Evolutionary conservation across 1,140 invertebrate species (phyloP).

Genomic region (Drosophila subpulchrella): DNA sequence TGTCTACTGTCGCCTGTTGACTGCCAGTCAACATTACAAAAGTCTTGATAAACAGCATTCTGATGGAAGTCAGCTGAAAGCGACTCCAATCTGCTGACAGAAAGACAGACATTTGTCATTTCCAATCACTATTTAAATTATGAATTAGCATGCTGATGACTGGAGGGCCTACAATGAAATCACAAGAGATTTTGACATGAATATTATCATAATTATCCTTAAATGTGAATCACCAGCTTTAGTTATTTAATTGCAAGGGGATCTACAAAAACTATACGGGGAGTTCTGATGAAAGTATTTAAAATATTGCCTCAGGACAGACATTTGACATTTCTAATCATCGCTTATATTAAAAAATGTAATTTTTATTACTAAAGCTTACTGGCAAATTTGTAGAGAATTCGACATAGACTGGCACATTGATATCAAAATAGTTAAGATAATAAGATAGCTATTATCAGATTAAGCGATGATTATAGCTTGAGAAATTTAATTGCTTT

Average conservation of each 20-base stretch:
- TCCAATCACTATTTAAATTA: conserved; percentile 22
- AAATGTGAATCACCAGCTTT: background rate
- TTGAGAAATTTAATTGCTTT: background rate
- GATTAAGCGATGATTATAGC: background rate
- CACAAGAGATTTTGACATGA: background rate
- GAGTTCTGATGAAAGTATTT: conserved; percentile 23
- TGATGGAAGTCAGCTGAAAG: conserved; percentile 31
- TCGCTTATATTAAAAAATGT: background rate
- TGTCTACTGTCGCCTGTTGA: conserved; percentile 19
- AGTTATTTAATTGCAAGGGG: background rate
- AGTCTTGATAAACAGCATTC: conserved; percentile 49
- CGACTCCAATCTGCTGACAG: background rate
- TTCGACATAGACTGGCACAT: background rate
- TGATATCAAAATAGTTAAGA: background rate
- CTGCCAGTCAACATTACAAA: conserved; percentile 46
- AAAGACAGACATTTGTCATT: conserved; percentile 9
- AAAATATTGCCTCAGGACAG: background rate
- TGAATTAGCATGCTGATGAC: background rate
- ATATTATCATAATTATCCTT: background rate
- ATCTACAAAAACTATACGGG: background rate
- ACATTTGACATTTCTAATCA: conserved; percentile 13
- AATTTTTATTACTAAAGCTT: background rate
- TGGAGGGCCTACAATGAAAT: background rate
- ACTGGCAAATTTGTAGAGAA: background rate
- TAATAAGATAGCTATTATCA: background rate